These are phyloP conservation scores for Acanthisitta chloris DNA, from an alignment of 2,113 vertebrate species.

Conservation along the genomic window DNA sequence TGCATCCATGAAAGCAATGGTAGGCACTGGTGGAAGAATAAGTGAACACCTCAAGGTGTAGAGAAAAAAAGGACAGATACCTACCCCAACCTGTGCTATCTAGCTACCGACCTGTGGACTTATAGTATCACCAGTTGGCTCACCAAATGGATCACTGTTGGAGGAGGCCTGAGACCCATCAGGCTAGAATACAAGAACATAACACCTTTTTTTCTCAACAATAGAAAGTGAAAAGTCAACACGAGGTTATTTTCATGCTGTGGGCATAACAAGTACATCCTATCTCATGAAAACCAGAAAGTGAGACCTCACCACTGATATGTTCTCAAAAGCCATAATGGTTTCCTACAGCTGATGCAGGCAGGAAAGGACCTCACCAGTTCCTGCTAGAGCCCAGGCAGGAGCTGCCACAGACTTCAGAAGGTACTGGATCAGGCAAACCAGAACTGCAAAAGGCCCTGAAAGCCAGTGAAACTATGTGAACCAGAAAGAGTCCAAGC, in stretches of 20 bases:
- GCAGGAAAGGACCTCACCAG: neutral
- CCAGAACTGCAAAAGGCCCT: neutral
- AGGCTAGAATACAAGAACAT: slow-evolving; percentile 88
- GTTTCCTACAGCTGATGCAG: neutral
- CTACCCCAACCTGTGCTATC: slow-evolving; percentile 97
- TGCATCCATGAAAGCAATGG: slow-evolving; percentile 62
- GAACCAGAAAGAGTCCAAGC: neutral
- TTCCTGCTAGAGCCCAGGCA: neutral
- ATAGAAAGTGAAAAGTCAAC: slow-evolving; percentile 65
- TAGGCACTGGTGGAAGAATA: slow-evolving; percentile 40
- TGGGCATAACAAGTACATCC: slow-evolving; percentile 52
- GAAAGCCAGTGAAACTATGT: neutral
- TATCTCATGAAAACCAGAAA: slow-evolving; percentile 32
- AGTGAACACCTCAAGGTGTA: slow-evolving; percentile 48
- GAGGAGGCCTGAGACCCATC: slow-evolving; percentile 95
- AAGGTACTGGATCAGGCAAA: neutral
- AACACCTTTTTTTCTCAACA: slow-evolving; percentile 77
- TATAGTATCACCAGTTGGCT: slow-evolving; percentile 91
- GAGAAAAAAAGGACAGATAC: slow-evolving; percentile 86
- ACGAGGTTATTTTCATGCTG: slow-evolving; percentile 67
- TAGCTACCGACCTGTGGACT: slow-evolving; percentile 99
- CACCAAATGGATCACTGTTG: slow-evolving; percentile 91
- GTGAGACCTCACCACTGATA: neutral
- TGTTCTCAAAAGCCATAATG: neutral
- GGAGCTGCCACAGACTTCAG: neutral